These are phyloP conservation scores for Suncus etruscus DNA, from an alignment of 2,113 vertebrate species.

Conservation along the genomic window DNA sequence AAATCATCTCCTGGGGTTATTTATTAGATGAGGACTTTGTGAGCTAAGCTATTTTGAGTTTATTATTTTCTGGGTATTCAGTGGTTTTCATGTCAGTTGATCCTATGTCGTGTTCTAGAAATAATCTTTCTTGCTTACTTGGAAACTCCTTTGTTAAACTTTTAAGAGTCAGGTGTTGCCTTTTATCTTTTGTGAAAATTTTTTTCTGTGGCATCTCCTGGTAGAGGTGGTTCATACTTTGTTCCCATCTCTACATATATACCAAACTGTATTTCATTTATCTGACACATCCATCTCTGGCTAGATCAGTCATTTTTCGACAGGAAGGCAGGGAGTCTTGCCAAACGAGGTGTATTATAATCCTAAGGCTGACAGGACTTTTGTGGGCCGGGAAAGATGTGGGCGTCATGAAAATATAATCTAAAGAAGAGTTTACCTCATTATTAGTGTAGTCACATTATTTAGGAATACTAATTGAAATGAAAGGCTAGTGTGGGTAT, in stretches of 20 bases:
- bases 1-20: not conserved
- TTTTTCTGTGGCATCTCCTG: slow-evolving; percentile 15
- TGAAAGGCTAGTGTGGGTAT: not conserved
- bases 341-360: not conserved
- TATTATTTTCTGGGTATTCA: not conserved
- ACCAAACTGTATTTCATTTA: slow-evolving; percentile 3
- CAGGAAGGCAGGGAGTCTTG: not conserved
- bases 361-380: not conserved
- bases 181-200: slow-evolving; percentile 10
- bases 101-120: not conserved
- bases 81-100: slow-evolving; percentile 33
- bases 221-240: slow-evolving; percentile 27
- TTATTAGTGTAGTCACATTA: not conserved
- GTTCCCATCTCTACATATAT: not conserved
- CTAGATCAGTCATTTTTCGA: slow-evolving; percentile 17
- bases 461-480: slow-evolving; percentile 20
- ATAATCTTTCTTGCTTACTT: slow-evolving; percentile 49
- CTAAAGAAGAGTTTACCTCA: not conserved
- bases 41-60: not conserved
- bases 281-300: not conserved
- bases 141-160: slow-evolving; percentile 2
- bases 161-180: not conserved
- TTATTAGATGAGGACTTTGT: slow-evolving; percentile 28
- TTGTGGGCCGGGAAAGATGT: not conserved
- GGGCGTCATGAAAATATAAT: not conserved